Conservation (phyloP, 2,797 vertebrate species). For the Jordanella pulchra region DNA sequence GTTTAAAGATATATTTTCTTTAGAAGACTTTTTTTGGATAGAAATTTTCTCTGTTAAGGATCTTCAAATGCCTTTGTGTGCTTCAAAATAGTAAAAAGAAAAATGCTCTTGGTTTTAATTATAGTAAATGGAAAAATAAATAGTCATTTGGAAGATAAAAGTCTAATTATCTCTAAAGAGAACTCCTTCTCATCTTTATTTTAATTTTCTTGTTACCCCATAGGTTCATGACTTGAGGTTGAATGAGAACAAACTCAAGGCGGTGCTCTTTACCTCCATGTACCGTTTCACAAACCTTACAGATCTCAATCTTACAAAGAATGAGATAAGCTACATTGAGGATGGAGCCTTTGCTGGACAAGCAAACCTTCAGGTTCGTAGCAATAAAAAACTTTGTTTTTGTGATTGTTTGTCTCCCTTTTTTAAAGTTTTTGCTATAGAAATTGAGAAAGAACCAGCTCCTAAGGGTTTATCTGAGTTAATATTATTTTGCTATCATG, state of each 20-base stretch:
- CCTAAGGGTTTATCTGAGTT: background rate
- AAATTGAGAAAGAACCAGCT: background rate
- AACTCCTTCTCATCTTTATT: too few relatives aligned
- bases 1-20: too few relatives aligned
- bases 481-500: too few relatives aligned
- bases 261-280: constrained; percentile 92
- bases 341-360: constrained; percentile 96
- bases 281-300: constrained; percentile 98
- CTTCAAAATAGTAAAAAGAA: too few relatives aligned
- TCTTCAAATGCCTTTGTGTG: too few relatives aligned
- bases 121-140: too few relatives aligned
- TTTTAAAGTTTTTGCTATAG: background rate
- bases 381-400: background rate
- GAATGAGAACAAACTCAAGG: constrained; percentile 97
- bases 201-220: too few relatives aligned
- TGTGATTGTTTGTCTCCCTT: background rate
- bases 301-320: constrained; percentile 98
- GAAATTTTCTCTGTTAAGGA: too few relatives aligned
- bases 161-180: too few relatives aligned
- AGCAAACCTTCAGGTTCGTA: constrained; percentile 89
- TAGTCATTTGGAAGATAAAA: too few relatives aligned
- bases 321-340: constrained; percentile 97
- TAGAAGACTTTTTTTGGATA: too few relatives aligned
- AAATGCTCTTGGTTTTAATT: too few relatives aligned
- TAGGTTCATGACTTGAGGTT: constrained; percentile 96